Conservation (phyloP, 2,888 invertebrate genomes). For the Panzeria rudis region DNA sequence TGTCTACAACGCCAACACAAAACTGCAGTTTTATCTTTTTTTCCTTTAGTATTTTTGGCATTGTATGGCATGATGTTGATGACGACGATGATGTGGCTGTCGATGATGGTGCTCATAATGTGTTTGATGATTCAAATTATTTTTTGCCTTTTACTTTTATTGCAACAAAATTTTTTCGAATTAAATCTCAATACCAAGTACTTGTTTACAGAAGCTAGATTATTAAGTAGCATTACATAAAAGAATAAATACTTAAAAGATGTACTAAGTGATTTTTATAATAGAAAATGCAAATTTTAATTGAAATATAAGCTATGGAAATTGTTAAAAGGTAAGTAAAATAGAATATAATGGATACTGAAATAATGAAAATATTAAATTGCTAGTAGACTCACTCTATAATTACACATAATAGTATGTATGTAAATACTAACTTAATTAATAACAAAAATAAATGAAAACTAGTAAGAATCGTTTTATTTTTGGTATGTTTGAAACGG, state of each 20-base stretch:
- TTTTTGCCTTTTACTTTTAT: constrained; percentile 20
- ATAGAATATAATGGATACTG: too few relatives aligned
- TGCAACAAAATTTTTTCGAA: not conserved
- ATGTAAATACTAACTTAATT: too few relatives aligned
- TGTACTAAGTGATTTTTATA: not conserved
- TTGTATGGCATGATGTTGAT: constrained; percentile 25
- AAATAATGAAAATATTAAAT: too few relatives aligned
- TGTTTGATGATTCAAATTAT: constrained; percentile 50
- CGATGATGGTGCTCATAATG: constrained; percentile 54
- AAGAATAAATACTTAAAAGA: not conserved
- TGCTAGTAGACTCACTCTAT: too few relatives aligned
- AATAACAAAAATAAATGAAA: not conserved
- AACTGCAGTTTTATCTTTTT: constrained; percentile 30
- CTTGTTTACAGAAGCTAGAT: not conserved
- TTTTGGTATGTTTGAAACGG: not conserved
- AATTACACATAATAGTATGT: too few relatives aligned
- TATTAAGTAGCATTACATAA: not conserved
- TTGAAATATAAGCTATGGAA: not conserved
- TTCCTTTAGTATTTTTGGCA: constrained; percentile 8
- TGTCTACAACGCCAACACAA: not conserved
- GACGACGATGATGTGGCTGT: not conserved
- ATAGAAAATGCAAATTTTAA: too few relatives aligned
- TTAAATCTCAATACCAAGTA: not conserved
- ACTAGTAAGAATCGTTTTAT: not conserved
- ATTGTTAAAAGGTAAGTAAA: not conserved